A percentile compares a stretch with the other conserved stretches of the same genome.
These are phyloP conservation scores for Glossosoma conforme DNA, from an alignment of 1,140 invertebrate species.

Conservation along the genomic window DNA sequence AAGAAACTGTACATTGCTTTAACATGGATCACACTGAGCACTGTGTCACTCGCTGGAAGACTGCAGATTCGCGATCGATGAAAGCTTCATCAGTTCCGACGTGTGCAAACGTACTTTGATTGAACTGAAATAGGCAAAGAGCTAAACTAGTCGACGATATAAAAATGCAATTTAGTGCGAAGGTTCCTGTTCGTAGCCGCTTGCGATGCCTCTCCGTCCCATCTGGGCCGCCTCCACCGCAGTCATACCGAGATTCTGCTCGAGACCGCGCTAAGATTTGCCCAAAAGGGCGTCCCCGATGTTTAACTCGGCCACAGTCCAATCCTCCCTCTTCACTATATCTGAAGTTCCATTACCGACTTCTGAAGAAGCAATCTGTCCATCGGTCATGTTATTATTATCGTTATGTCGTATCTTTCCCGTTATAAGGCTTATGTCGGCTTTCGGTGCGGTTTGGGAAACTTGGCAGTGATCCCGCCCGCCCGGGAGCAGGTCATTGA, in stretches of 20 bases:
- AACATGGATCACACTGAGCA: too few relatives aligned
- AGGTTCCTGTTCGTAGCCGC: conserved; percentile 51
- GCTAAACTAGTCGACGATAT: too few relatives aligned
- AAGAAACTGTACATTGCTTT: too few relatives aligned
- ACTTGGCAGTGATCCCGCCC: conserved; percentile 51
- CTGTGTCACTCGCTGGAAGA: too few relatives aligned
- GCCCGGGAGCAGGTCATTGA: conserved; percentile 67
- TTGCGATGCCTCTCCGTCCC: conserved; percentile 61
- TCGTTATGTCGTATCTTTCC: conserved; percentile 54
- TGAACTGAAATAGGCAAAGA: too few relatives aligned
- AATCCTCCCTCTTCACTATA: conserved; percentile 40
- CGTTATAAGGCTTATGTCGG: conserved; percentile 67
- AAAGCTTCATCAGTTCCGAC: too few relatives aligned
- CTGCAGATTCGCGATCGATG: too few relatives aligned
- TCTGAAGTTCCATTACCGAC: conserved; percentile 34
- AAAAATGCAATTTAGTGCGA: too few relatives aligned
- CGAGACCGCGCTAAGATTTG: conserved; percentile 68
- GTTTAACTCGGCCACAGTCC: conserved; percentile 52
- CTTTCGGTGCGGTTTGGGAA: conserved; percentile 45
- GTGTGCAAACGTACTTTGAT: too few relatives aligned
- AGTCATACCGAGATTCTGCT: conserved; percentile 64
- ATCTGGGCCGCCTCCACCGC: conserved; percentile 55
- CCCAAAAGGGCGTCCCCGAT: conserved; percentile 55
- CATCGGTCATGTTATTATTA: conserved; percentile 32
- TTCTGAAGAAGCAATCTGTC: conserved; percentile 34